Percentiles rank a stretch among this genome's conserved stretches.
These are phyloP conservation scores for Eupeodes latifasciatus DNA, from an alignment of 2,888 invertebrate species.

Conservation along the genomic window DNA sequence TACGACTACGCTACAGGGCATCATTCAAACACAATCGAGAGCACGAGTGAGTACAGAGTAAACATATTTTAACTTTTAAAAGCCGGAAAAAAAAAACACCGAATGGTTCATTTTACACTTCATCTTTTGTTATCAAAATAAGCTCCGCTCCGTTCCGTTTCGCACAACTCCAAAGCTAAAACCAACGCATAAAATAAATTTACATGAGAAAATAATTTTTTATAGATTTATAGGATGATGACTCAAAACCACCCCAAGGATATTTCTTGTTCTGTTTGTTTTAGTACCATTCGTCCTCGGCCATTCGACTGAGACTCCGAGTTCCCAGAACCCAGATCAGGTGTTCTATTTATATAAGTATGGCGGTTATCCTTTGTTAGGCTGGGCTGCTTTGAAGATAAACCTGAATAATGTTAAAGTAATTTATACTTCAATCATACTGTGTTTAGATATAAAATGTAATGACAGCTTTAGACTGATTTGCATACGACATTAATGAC, in stretches of 20 bases:
- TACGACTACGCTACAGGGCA: constrained; percentile 90
- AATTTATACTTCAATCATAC: constrained; percentile 44
- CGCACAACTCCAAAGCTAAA: no score
- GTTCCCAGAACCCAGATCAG: background rate
- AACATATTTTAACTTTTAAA: constrained; percentile 22
- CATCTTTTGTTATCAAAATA: constrained; percentile 31
- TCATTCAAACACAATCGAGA: constrained; percentile 86
- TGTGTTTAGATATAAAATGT: constrained; percentile 56
- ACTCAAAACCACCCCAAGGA: constrained; percentile 40
- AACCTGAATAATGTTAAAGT: constrained; percentile 43
- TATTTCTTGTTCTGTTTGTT: constrained; percentile 5
- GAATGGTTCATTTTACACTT: constrained; percentile 17
- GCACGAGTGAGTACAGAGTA: constrained; percentile 82
- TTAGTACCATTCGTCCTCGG: constrained; percentile 1
- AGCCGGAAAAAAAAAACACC: background rate
- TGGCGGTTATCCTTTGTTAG: background rate
- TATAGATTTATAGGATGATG: constrained; percentile 12
- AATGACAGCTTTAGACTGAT: constrained; percentile 68
- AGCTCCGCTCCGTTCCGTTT: background rate
- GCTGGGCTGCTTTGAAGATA: constrained; percentile 10
- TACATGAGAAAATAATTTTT: constrained; percentile 27
- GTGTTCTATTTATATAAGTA: background rate
- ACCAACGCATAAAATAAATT: constrained; percentile 2
- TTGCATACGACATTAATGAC: constrained; percentile 73
- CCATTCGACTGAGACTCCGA: no score